Percentiles rank a stretch among this genome's conserved stretches.
Evolutionary conservation across 2,888 invertebrate genomes (phyloP).

Genomic region (Lingula anatina): DNA sequence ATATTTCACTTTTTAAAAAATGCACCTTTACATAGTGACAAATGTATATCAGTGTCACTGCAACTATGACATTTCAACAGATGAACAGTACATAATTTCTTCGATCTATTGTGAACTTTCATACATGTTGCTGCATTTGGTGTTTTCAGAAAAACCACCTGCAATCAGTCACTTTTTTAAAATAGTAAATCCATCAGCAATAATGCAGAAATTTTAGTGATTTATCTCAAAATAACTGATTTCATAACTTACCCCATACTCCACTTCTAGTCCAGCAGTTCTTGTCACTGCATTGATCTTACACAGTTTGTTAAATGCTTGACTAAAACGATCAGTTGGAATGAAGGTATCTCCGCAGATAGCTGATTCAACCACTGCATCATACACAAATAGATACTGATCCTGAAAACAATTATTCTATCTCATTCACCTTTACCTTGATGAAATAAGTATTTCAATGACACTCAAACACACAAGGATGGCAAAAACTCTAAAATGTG

Average conservation of each 20-base stretch:
- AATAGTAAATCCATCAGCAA: background rate
- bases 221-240: too few species aligned
- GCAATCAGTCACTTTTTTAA: background rate
- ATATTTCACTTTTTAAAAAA: too few species aligned
- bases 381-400: slow-evolving; percentile 45
- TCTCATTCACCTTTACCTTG: too few species aligned
- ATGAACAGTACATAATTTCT: too few species aligned
- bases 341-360: slow-evolving; percentile 37
- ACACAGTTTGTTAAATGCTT: slow-evolving; percentile 29
- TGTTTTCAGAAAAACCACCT: background rate
- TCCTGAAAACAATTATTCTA: slow-evolving; percentile 30
- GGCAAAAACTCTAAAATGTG: too few species aligned
- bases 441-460: too few species aligned
- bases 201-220: background rate
- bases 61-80: too few species aligned
- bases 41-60: too few species aligned
- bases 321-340: slow-evolving; percentile 26
- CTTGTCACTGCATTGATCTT: slow-evolving; percentile 19
- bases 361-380: slow-evolving; percentile 35
- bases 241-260: slow-evolving; percentile 34
- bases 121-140: too few species aligned
- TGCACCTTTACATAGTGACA: too few species aligned
- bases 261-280: slow-evolving; percentile 32
- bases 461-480: too few species aligned
- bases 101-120: too few species aligned